Evolutionary conservation across 2,113 vertebrate species (phyloP).

Genomic region (Calyptommatus sinebrachiatus): DNA sequence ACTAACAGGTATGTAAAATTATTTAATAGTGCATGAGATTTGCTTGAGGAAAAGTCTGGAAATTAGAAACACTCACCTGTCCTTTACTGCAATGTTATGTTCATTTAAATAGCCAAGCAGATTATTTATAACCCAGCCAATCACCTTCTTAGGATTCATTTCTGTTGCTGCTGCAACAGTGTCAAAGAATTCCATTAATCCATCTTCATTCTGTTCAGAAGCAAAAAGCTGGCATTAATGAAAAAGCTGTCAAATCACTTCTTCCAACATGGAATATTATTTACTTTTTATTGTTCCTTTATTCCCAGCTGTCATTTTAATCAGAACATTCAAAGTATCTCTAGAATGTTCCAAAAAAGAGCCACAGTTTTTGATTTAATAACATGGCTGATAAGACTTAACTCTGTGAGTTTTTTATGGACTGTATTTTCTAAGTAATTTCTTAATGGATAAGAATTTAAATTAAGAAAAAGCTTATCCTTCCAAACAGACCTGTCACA

Average conservation of each 20-base stretch:
- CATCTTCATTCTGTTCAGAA: slow-evolving; percentile 85
- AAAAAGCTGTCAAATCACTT: background rate
- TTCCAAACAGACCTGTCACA: too few species aligned
- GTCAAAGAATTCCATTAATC: slow-evolving; percentile 90
- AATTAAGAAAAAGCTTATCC: too few species aligned
- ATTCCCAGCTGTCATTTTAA: background rate
- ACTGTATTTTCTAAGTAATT: background rate
- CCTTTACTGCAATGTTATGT: slow-evolving; percentile 76
- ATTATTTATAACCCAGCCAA: slow-evolving; percentile 89
- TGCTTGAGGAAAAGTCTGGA: slow-evolving; percentile 10
- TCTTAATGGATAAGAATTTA: too few species aligned
- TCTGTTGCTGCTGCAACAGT: slow-evolving; percentile 78
- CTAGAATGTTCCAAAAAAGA: background rate
- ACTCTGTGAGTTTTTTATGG: background rate
- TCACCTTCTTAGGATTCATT: slow-evolving; percentile 86
- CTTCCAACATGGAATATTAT: background rate
- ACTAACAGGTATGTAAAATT: background rate
- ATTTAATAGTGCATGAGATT: slow-evolving; percentile 12
- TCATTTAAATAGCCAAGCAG: slow-evolving; percentile 85
- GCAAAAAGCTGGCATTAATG: slow-evolving; percentile 28
- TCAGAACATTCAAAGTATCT: background rate
- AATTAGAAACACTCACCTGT: slow-evolving; percentile 80
- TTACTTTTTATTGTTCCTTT: background rate
- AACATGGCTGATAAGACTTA: background rate
- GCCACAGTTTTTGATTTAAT: background rate